Evolutionary conservation across 2,113 vertebrate species (phyloP).

Genomic region (Aegotheles bennettii): DNA sequence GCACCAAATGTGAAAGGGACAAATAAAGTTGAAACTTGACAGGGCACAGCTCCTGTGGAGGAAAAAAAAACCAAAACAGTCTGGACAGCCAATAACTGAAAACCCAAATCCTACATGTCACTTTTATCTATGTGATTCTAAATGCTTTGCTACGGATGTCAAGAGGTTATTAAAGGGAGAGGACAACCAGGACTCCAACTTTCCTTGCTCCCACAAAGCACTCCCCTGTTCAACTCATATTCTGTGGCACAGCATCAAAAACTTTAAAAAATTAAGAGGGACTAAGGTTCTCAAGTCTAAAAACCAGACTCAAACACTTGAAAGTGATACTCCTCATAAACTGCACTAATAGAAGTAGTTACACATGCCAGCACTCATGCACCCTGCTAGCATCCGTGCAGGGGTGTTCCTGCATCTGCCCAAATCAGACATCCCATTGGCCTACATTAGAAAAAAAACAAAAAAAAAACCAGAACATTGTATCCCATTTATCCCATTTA

Average conservation of each 20-base stretch:
- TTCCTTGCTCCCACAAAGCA: not conserved
- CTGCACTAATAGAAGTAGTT: not conserved
- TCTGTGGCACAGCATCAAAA: not conserved
- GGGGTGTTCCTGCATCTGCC: not conserved
- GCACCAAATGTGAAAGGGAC: not conserved
- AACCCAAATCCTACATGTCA: not conserved
- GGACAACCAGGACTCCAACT: not conserved
- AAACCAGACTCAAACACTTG: not conserved
- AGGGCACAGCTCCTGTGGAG: not conserved
- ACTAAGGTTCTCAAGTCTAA: not conserved
- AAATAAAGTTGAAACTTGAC: not conserved
- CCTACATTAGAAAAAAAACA: not conserved
- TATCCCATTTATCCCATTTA: not conserved
- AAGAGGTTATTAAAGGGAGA: not conserved
- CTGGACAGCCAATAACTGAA: not conserved
- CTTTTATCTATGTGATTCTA: not conserved
- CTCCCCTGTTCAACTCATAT: not conserved
- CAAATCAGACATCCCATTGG: not conserved
- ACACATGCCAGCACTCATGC: accelerated
- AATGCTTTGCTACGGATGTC: not conserved
- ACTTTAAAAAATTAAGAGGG: not conserved
- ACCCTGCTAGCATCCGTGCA: accelerated
- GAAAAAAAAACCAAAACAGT: not conserved
- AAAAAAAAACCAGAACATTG: not conserved
- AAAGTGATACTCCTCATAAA: not conserved